Evolutionary conservation across 2,888 invertebrate species (phyloP), one percentile per base, ranked within the genome.

Genomic region (Tetragonisca angustula): DNA sequence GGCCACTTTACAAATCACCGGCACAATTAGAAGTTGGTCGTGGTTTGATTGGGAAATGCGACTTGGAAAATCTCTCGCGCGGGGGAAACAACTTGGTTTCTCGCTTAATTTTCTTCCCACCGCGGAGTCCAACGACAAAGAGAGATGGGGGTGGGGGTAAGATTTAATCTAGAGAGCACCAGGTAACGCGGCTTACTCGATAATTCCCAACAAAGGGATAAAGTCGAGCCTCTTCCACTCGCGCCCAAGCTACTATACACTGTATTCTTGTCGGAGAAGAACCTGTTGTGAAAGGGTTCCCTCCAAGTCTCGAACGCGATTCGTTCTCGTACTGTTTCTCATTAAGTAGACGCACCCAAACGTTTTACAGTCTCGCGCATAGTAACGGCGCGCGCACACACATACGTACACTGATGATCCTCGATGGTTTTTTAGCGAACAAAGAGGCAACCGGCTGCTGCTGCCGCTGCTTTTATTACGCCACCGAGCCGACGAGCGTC

Each of bases 181-280:
- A 61, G 72, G 81, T 69, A 78, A 84, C 79, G 32, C 75, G 67
- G 72, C 50, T 79, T 67, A 71, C 76, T 84, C 72, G 84, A 79
- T 76, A 76, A 84, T 71, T 84, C 75, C 54, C 79, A 52, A 72
- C 80, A 78, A 85, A 84, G 81, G 85, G 85, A 77, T 76, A 67
- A 85, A 85, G 74, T 52, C 32, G 77, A 68, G 62, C 62, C 65
- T 64, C 43, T 65, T 21, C 62, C 54, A 17, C n/a, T 5, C 52
- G 67, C n/a, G 15, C 24, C 11, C n/a, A 11, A 61, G 54, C 59
- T 75, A 36, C 61, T 61, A 11, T 32, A 32, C 4, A 32, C 4
- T 4, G 32, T 32, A 36, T 43, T 43, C 32, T 36, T 32, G 1
- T 27, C 32, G 32, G 68, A 59, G 74, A 75, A 59, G 74, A 85